phyloP scores from a whole-genome alignment of 2,888 invertebrate species.

The Leucoma salicis region DNA sequence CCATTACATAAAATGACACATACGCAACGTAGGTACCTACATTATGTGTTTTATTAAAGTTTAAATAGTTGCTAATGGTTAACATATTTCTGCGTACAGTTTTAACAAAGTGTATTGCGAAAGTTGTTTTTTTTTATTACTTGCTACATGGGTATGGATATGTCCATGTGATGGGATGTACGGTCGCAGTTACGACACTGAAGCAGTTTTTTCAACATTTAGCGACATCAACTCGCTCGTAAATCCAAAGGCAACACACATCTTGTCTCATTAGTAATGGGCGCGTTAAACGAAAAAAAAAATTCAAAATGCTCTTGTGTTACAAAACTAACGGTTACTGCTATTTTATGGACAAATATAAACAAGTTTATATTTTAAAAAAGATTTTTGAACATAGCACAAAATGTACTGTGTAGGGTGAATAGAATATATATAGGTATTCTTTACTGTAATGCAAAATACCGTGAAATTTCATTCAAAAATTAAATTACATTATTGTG shows the following conservation, averaged over 20 bases:
- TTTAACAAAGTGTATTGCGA: constrained; percentile 45
- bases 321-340: constrained; percentile 23
- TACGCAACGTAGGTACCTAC: not conserved
- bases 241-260: constrained; percentile 57
- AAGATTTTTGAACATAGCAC: too few relatives aligned
- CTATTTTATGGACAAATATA: not conserved
- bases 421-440: too few relatives aligned
- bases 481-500: too few relatives aligned
- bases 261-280: constrained; percentile 61
- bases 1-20: not conserved
- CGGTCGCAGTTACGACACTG: constrained; percentile 55
- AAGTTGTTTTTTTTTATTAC: constrained; percentile 43
- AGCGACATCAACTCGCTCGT: constrained; percentile 60
- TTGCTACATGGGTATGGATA: constrained; percentile 23
- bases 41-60: constrained; percentile 4
- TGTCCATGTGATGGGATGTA: constrained; percentile 47
- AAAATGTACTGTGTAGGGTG: too few relatives aligned
- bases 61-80: constrained; percentile 7
- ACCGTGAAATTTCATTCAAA: too few relatives aligned
- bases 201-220: constrained; percentile 60
- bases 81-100: constrained; percentile 24
- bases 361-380: not conserved
- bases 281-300: constrained; percentile 48
- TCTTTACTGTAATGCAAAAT: too few relatives aligned
- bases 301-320: constrained; percentile 32